A percentile compares a stretch with the other conserved stretches of the same genome.
These are phyloP conservation scores for Hirtodrosophila alboralis DNA, from an alignment of 2,888 invertebrate genomes.

Conservation along the genomic window DNA sequence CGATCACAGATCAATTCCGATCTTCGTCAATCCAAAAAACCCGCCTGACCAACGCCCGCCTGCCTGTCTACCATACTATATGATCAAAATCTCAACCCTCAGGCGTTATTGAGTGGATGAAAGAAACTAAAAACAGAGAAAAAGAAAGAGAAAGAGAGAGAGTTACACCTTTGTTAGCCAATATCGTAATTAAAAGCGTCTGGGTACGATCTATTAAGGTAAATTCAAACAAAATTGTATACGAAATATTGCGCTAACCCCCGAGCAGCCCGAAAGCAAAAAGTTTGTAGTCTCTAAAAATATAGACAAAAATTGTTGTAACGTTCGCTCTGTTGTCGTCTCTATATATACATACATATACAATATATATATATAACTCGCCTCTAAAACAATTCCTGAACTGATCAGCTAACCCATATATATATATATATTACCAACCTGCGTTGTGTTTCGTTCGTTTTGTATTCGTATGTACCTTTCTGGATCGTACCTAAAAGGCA, in stretches of 20 bases:
- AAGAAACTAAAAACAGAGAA: conserved; percentile 28
- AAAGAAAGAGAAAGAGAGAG: conserved; percentile 37
- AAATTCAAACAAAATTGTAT: conserved; percentile 74
- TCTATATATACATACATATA: conserved; percentile 12
- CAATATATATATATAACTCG: conserved; percentile 13
- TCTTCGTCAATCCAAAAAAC: conserved; percentile 38
- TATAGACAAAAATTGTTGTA: conserved; percentile 10
- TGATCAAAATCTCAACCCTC: conserved; percentile 33
- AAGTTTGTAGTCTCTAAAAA: conserved; percentile 74
- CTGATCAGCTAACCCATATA: conserved; percentile 32
- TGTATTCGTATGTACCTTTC: conserved; percentile 78
- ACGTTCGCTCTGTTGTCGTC: conserved; percentile 18
- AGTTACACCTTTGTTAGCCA: conserved; percentile 55
- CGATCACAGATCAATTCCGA: conserved; percentile 8
- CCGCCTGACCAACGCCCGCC: conserved; percentile 53
- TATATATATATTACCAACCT: conserved; percentile 12
- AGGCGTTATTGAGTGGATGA: conserved; percentile 32
- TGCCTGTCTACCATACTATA: conserved; percentile 52
- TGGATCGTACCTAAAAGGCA: conserved; percentile 84
- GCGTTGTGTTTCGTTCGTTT: conserved; percentile 49
- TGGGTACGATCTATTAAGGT: conserved; percentile 85
- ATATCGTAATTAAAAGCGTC: conserved; percentile 62
- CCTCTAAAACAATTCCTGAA: conserved; percentile 12
- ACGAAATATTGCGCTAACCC: conserved; percentile 75
- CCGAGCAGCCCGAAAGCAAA: conserved; percentile 64